Conservation (phyloP, 2,888 invertebrate genomes). For the Leucania comma region DNA sequence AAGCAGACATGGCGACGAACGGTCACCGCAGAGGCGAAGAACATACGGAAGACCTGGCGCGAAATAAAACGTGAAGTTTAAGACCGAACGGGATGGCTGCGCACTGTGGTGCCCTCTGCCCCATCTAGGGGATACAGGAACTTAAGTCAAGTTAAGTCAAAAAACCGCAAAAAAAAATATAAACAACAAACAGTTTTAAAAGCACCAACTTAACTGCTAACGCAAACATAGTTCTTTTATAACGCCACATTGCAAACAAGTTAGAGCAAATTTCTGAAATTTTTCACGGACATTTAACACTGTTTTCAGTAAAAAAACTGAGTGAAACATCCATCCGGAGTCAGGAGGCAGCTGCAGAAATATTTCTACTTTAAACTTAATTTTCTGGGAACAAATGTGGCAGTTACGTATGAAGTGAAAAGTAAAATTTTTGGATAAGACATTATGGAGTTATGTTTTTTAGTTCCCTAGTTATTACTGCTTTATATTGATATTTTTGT, state of each 20-base stretch:
- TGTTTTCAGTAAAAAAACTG: slow-evolving; percentile 40
- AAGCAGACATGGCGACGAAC: no score
- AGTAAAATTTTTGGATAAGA: not conserved
- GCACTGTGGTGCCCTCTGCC: no score
- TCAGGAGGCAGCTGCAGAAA: slow-evolving; percentile 43
- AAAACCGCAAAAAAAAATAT: not conserved
- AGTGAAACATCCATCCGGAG: slow-evolving; percentile 38
- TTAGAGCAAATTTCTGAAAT: slow-evolving; percentile 29
- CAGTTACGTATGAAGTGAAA: not conserved
- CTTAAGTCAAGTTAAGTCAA: no score
- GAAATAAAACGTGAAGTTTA: no score
- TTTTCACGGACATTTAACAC: slow-evolving; percentile 29
- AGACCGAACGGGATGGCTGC: no score
- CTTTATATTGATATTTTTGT: no score
- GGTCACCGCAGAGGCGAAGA: no score
- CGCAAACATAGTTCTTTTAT: slow-evolving; percentile 21
- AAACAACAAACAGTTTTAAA: slow-evolving; percentile 8
- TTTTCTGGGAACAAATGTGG: slow-evolving; percentile 23
- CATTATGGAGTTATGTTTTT: not conserved
- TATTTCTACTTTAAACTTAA: slow-evolving; percentile 38
- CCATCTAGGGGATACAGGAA: no score
- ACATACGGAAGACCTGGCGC: no score
- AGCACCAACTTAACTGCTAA: slow-evolving; percentile 7
- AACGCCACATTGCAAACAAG: slow-evolving; percentile 18
- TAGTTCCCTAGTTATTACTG: not conserved